Percentiles rank a stretch among this genome's conserved stretches.
phyloP scores from a whole-genome alignment of 2,113 vertebrate species.

The Antechinus flavipes region DNA sequence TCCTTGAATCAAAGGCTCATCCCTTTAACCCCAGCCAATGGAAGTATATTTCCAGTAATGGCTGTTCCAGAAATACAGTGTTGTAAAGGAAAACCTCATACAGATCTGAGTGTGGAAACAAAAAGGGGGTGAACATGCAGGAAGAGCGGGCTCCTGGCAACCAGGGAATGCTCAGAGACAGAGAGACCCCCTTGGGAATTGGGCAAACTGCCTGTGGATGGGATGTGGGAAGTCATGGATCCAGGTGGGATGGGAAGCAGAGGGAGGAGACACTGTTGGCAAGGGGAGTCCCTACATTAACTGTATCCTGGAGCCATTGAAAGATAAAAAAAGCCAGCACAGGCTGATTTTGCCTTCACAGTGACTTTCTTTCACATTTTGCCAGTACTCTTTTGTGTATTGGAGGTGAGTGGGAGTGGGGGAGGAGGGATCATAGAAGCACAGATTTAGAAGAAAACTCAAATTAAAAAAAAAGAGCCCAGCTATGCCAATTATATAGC shows the following conservation, averaged over 20 bases:
- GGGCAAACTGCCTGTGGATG: neutral
- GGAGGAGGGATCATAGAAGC: neutral
- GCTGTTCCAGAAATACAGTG: neutral
- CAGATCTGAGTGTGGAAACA: neutral
- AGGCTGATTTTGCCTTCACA: neutral
- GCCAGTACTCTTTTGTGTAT: neutral
- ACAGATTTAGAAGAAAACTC: neutral
- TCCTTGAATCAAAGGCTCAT: neutral
- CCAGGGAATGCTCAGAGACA: neutral
- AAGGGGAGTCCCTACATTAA: neutral
- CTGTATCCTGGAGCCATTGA: neutral
- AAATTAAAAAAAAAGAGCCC: neutral
- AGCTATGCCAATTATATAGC: neutral
- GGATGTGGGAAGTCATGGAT: neutral
- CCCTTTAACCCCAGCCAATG: neutral
- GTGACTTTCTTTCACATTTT: neutral
- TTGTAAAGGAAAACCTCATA: neutral
- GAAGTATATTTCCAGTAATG: neutral
- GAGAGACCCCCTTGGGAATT: neutral
- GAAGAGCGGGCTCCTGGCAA: neutral
- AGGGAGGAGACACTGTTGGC: neutral
- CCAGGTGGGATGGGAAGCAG: neutral
- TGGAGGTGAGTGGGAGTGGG: neutral
- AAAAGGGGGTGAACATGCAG: neutral
- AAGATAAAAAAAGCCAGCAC: neutral